phyloP scores from a whole-genome alignment of 2,113 vertebrate species.

The Malurus melanocephalus region DNA sequence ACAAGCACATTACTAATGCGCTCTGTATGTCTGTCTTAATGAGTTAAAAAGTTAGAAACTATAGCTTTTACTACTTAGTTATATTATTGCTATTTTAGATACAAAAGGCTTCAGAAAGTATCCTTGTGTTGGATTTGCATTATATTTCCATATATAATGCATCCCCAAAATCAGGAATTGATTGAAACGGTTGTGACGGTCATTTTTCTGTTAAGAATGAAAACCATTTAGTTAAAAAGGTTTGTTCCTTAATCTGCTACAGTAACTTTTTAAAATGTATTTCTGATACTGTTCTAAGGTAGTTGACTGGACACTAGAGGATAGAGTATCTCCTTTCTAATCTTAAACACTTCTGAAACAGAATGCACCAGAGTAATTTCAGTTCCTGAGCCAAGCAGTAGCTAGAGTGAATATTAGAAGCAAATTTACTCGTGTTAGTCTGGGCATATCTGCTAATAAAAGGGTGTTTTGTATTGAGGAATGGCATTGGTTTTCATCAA shows the following conservation, averaged over 20 bases:
- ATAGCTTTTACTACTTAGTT: neutral
- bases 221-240: neutral
- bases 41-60: neutral
- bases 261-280: neutral
- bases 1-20: rapidly evolving
- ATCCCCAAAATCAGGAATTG: neutral
- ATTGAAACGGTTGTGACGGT: neutral
- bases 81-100: neutral
- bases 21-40: neutral
- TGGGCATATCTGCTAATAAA: neutral
- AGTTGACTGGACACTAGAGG: neutral
- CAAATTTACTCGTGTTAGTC: neutral
- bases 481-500: neutral
- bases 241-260: neutral
- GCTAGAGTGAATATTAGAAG: neutral
- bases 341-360: neutral
- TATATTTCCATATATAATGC: neutral
- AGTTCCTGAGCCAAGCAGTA: neutral
- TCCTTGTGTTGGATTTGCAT: neutral
- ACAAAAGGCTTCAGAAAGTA: neutral
- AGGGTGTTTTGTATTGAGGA: neutral
- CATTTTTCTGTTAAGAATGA: neutral
- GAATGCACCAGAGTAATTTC: neutral
- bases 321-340: neutral
- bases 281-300: neutral